Base-by-base conservation (phyloP, 2,797 vertebrate species). In the Limnodromus scolopaceus region DNA sequence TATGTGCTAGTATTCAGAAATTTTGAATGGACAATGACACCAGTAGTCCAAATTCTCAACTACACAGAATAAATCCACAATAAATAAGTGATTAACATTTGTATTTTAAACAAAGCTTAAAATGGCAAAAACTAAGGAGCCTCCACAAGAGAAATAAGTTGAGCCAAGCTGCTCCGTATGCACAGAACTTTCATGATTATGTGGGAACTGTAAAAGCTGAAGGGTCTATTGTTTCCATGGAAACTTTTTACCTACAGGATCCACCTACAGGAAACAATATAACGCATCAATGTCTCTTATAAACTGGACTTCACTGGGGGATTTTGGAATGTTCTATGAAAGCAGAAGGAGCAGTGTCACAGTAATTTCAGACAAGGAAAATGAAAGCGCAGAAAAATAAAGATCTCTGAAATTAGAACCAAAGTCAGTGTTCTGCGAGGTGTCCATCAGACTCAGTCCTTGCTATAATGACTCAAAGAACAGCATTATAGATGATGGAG, bases 211-310 rank as follows among this genome's bases (percentile, higher is more conserved):
- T 36, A 66, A 76, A 61, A 87, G n/a, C 2, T 1, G 27, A 86
- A 92, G 39, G 25, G 16, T 18, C 72, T 70, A 65, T 32, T 66
- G 74, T 92, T 93, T 86, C 91, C 60, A 80, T 49, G 69, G 94
- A 88, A 89, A 69, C 66, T 43, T 93, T 91, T 91, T 45, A 94
- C 63, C 71, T 92, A 38, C 27, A 69, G 38, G 32, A 89, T 75
- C 57, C 27, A 60, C 46, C 65, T 46, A 87, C 32, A 79, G 17
- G 46, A 61, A 87, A 81, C 69, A 91, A 46, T 22, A 77, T 8
- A 86, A 74, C 4, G 3, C 51, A 87, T 71, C 20, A 27, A 30
- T 38, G 65, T 57, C 30, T n/a, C n/a, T 77, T 66, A 46, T 36
- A 63, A 89, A 77, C 76, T 54, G 49, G 66, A 83, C 76, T 69